These are phyloP conservation scores for Malurus leucopterus DNA, from an alignment of 2,797 vertebrate species.

Conservation along the genomic window DNA sequence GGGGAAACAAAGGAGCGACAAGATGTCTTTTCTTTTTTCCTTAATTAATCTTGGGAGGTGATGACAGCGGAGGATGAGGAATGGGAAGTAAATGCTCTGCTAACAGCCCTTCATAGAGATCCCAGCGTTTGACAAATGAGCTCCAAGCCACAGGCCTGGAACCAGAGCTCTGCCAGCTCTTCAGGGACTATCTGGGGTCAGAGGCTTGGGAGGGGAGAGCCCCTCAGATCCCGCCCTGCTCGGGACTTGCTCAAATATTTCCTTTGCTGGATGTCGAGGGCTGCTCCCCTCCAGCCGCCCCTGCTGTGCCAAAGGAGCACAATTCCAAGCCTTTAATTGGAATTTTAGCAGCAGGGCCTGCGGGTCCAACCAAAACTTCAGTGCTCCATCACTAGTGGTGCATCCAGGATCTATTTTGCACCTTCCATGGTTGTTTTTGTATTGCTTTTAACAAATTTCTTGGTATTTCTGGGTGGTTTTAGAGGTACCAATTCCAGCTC, in stretches of 20 bases:
- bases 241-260: neutral
- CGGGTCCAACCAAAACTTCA: neutral
- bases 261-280: neutral
- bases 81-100: constrained; percentile 67
- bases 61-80: constrained; percentile 63
- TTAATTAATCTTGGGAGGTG: constrained; percentile 67
- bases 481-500: neutral
- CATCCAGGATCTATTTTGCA: neutral
- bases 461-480: neutral
- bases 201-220: neutral
- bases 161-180: constrained; percentile 11
- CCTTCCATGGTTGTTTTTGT: neutral
- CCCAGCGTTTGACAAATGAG: constrained; percentile 66
- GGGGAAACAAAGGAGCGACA: constrained; percentile 41
- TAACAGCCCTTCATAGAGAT: constrained; percentile 70
- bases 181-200: constrained; percentile 22
- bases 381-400: neutral
- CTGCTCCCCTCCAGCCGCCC: neutral
- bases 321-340: neutral
- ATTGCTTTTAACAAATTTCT: neutral
- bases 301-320: neutral
- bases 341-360: neutral
- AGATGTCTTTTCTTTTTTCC: constrained; percentile 46
- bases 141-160: constrained; percentile 39
- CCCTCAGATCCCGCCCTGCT: neutral